phyloP scores from a whole-genome alignment of 2,888 invertebrate species.

The Hyposoter didymator region DNA sequence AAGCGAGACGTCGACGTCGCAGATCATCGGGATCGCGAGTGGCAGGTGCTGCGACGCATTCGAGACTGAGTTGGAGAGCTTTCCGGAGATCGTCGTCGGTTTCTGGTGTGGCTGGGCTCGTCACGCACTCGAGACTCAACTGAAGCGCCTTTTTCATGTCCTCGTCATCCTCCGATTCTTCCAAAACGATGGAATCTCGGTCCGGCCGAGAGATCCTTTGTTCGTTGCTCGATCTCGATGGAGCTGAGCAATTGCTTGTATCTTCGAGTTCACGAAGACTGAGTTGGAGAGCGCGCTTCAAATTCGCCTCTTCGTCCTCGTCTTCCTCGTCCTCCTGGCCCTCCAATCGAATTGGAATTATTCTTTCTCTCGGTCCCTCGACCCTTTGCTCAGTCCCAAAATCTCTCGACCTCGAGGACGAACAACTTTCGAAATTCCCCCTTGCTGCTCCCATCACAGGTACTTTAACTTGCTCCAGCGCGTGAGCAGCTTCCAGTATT shows the following conservation, averaged over 20 bases:
- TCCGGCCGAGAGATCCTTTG: constrained; percentile 25
- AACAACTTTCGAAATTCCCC: constrained; percentile 9
- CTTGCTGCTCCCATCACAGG: constrained; percentile 52
- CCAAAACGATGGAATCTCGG: constrained; percentile 9
- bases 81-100: constrained; percentile 84
- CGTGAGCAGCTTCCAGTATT: constrained; percentile 74
- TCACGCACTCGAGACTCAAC: constrained; percentile 84
- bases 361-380: constrained; percentile 75
- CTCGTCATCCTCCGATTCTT: constrained; percentile 80
- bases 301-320: constrained; percentile 84
- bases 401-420: constrained; percentile 50
- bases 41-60: constrained; percentile 81
- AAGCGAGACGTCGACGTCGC: constrained; percentile 79
- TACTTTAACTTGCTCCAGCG: constrained; percentile 74
- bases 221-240: constrained; percentile 73
- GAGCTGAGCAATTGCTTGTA: constrained; percentile 70
- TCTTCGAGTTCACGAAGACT: constrained; percentile 83
- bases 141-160: constrained; percentile 85
- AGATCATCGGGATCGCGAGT: constrained; percentile 82
- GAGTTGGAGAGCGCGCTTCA: constrained; percentile 85
- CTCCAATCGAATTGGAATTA: constrained; percentile 77
- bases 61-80: constrained; percentile 85
- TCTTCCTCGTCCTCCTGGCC: constrained; percentile 70
- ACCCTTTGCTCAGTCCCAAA: constrained; percentile 25
- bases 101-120: constrained; percentile 82